Conservation (phyloP, 2,113 vertebrate genomes). For the Hemibates koningsi region DNA sequence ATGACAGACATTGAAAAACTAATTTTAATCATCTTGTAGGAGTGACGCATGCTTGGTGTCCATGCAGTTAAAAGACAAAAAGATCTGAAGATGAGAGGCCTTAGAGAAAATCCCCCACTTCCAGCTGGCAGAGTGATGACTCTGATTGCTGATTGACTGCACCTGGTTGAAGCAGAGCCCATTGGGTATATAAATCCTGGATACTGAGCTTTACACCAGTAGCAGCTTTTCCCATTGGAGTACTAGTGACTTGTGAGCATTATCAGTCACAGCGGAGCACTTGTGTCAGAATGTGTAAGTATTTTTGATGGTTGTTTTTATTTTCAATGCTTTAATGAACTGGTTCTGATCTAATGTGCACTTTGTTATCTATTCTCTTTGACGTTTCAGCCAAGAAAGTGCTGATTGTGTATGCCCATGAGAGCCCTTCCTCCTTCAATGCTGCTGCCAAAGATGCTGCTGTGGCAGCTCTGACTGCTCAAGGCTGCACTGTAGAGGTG, state of each 20-base stretch:
- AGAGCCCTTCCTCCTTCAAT: conserved; percentile 73
- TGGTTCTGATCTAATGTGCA: not conserved
- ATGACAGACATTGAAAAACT: not conserved
- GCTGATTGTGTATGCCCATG: conserved; percentile 75
- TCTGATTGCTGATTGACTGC: conserved; percentile 34
- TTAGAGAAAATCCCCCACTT: not conserved
- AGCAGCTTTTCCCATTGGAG: fast-evolving
- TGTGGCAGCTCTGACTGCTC: conserved; percentile 44
- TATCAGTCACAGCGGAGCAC: fast-evolving
- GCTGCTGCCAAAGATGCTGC: conserved; percentile 74
- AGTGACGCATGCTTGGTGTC: not conserved
- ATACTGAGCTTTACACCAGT: fast-evolving
- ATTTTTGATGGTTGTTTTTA: too few species aligned
- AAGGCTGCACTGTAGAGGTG: conserved; percentile 65
- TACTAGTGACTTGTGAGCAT: fast-evolving
- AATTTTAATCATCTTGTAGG: not conserved
- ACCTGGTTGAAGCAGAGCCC: not conserved
- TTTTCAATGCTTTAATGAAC: not conserved
- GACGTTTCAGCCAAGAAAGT: conserved; percentile 41
- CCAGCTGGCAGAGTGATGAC: not conserved
- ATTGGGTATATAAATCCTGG: conserved; percentile 6
- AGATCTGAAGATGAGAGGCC: not conserved
- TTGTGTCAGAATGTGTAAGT: conserved; percentile 26
- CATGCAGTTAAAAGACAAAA: not conserved
- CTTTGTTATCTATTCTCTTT: not conserved